Base-by-base conservation (phyloP, 2,113 vertebrate genomes). In the Antennarius striatus region DNA sequence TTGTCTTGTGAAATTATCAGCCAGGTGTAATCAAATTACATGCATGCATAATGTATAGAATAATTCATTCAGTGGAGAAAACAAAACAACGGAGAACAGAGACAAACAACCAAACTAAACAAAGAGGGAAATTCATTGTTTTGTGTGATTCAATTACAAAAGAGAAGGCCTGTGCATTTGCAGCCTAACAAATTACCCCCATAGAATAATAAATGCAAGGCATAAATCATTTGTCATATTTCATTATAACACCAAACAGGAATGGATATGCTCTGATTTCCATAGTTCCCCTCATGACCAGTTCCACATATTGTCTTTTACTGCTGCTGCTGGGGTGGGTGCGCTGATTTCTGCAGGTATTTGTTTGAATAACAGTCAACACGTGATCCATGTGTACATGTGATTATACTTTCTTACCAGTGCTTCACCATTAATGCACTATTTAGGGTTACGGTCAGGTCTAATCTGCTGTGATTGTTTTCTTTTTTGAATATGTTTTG, bases 71-170 rank as follows among this genome's bases (percentile, higher is more conserved):
- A 51, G 6, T 22, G 63, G 55, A 52, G 46, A 59, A 80, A 82
- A 76, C 66, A 83, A 81, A 84, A 80, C 74, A 79, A 55, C 67
- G 50, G 50, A 86, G 75, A 88, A 83, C 64, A 84, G 86, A 86
- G 67, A 83, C 78, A 89, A 89, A 81, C 75, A 71, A 65, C 65
- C 74, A 71, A 47, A 65, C 65, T 72, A 71, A 47, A 80, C 74
- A 75, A 85, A 71, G 65, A 77, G 70, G 79, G 68, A 83, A 77
- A 89, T 87, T 89, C 85, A 90, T 92, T 90, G 90, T 84, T 79
- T 86, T 61, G 65, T 82, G 78, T 83, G 81, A 91, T 90, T 90
- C 77, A 88, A 85, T 92, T 91, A 89, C 63, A 88, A 90, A 87
- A 45, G 59, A 70, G 71, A 74, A 63, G 9, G 71, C 77, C 77